These are phyloP conservation scores for Brachypalpus laphriformis DNA, from an alignment of 2,888 invertebrate species.

Conservation along the genomic window DNA sequence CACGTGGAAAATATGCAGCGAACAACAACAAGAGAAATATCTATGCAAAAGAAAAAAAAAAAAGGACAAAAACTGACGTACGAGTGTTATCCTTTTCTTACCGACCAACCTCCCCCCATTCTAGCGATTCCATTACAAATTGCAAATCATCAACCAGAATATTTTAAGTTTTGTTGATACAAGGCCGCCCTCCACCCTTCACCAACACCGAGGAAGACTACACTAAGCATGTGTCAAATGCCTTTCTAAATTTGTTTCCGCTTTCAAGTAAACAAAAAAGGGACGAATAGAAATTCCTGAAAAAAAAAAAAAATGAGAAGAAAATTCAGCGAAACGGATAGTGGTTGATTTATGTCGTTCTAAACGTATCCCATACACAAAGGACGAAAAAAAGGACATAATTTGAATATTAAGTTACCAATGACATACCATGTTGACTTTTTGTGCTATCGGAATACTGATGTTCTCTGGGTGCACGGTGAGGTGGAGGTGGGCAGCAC, in stretches of 20 bases:
- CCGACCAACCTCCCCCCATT: background rate
- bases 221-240: slow-evolving; percentile 71
- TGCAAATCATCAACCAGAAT: slow-evolving; percentile 66
- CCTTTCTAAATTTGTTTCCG: slow-evolving; percentile 73
- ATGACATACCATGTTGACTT: slow-evolving; percentile 73
- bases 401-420: slow-evolving; percentile 74
- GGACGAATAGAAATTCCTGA: slow-evolving; percentile 18
- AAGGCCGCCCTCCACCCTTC: background rate
- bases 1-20: slow-evolving; percentile 61
- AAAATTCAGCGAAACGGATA: slow-evolving; percentile 62
- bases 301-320: slow-evolving; percentile 12
- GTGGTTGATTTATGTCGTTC: slow-evolving; percentile 70
- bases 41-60: background rate
- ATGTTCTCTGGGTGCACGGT: slow-evolving; percentile 24
- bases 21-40: slow-evolving; percentile 21
- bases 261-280: slow-evolving; percentile 37
- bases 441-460: slow-evolving; percentile 71
- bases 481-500: background rate
- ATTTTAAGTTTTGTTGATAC: slow-evolving; percentile 53
- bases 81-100: slow-evolving; percentile 41
- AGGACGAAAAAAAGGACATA: slow-evolving; percentile 66
- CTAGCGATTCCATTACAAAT: slow-evolving; percentile 54
- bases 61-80: background rate
- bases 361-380: slow-evolving; percentile 63
- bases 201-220: slow-evolving; percentile 4